Base-by-base conservation (phyloP, 2,888 invertebrate genomes). In the Nasonovia ribisnigri region DNA sequence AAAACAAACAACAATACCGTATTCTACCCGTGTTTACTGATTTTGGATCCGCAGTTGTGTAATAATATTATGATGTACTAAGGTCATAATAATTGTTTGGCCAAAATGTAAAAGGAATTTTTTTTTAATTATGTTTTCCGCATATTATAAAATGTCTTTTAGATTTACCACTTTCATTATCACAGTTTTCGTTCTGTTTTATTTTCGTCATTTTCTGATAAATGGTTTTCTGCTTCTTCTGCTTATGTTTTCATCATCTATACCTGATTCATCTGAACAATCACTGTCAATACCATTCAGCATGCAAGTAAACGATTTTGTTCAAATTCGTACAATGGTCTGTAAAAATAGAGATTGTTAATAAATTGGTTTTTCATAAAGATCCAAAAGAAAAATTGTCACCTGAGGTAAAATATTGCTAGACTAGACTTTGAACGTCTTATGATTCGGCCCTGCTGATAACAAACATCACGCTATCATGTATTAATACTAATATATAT, bases 301-400 rank as follows among this genome's bases (percentile, higher is more conserved):
- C n/a, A 48, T 20, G 20, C 16, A 87, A 87, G 48, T 26, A 84
- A 20, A 84, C 43, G 26, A 43, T 84, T 84, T 84, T 84, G 43
- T 48, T 87, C 48, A 48, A 86, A 87, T 48, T 87, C 16, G 6
- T 48, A 16, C 87, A n/a, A 16, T 87, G 11, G 16, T 48, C 20
- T 87, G 16, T n/a, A n/a, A 16, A 46, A 48, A 48, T 48, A 16
- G 16, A n/a, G 11, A n/a, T n/a, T 87, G 4, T n/a, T 46, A n/a
- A 87, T 48, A n/a, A 48, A 87, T 48, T 87, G 29, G n/a, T n/a
- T 26, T 87, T 87, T 48, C n/a, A 88, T 88, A 42, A 42, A 42
- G 11, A 54, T 88, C 26, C 42, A 54, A 54, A 88, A 54, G 3
- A 88, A 88, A 88, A 36, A 42, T 54, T 54, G 26, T 88, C 54